A percentile compares a stretch with the other conserved stretches of the same genome.
These are phyloP conservation scores for Axinella damicornis DNA, from an alignment of 37 sponge, comb jelly and placozoan species.

Conservation along the genomic window DNA sequence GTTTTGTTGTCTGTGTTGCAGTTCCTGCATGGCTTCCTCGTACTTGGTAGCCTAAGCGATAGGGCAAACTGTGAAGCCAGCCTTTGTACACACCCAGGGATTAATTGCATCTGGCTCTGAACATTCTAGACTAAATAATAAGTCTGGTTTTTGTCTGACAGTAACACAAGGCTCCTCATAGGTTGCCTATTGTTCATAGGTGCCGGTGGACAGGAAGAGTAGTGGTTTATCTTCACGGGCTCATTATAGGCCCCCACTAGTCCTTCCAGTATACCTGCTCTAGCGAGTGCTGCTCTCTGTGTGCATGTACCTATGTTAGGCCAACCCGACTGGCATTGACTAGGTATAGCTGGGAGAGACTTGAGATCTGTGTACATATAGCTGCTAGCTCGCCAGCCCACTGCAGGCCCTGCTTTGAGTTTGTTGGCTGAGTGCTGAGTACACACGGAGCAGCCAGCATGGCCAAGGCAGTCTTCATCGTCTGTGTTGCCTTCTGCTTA, in stretches of 20 bases:
- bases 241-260: not conserved
- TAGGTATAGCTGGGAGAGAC: not conserved
- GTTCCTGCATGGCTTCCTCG: too few species aligned
- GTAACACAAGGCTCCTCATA: not conserved
- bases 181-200: too few species aligned
- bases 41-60: too few species aligned
- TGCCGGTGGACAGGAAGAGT: too few species aligned
- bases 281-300: not conserved
- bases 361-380: too few species aligned
- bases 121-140: too few species aligned
- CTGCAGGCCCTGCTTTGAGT: not conserved
- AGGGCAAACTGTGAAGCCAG: too few species aligned
- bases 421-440: conserved; percentile 3
- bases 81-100: too few species aligned
- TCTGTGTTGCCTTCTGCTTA: not conserved
- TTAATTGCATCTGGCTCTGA: too few species aligned
- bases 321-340: conserved; percentile 32
- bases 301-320: conserved; percentile 25
- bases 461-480: conserved; percentile 15
- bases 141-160: not conserved
- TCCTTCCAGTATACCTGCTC: conserved; percentile 4
- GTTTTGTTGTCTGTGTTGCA: too few species aligned
- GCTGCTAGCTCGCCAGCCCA: not conserved
- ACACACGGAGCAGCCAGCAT: not conserved
- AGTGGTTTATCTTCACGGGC: too few species aligned